A percentile compares a stretch with the other conserved stretches of the same genome.
Evolutionary conservation across 2,797 vertebrate genomes (phyloP).

Genomic region (Manis pentadactyla): DNA sequence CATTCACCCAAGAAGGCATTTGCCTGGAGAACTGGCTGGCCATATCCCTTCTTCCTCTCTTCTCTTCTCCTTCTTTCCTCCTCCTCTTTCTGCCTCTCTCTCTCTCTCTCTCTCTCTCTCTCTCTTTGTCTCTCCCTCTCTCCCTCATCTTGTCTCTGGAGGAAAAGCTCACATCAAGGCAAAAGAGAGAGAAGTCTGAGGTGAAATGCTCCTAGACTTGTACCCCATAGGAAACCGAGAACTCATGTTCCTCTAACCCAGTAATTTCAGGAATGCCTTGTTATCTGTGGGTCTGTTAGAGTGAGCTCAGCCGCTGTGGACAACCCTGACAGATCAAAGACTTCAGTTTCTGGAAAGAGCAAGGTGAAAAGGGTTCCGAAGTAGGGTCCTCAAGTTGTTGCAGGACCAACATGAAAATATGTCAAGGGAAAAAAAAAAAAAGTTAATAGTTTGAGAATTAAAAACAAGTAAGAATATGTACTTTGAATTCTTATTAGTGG

Average conservation of each 20-base stretch:
- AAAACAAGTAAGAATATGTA: conserved; percentile 40
- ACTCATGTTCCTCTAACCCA: conserved; percentile 55
- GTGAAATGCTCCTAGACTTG: conserved; percentile 52
- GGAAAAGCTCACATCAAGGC: conserved; percentile 59
- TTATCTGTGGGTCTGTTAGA: neutral
- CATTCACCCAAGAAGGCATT: conserved; percentile 61
- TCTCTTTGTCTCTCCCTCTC: accelerated
- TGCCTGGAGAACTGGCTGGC: conserved; percentile 59
- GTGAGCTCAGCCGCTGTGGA: neutral
- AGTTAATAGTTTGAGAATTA: conserved; percentile 57
- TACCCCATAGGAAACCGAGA: neutral
- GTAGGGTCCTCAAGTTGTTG: neutral
- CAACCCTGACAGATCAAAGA: neutral
- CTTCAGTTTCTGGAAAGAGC: conserved; percentile 57
- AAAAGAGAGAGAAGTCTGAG: neutral
- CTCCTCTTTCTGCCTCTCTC: too few relatives aligned
- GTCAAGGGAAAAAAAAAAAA: conserved; percentile 51
- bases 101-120: too few relatives aligned
- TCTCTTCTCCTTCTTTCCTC: neutral
- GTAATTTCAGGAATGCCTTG: conserved; percentile 47
- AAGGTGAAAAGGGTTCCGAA: neutral
- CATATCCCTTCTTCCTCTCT: neutral
- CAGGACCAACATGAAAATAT: conserved; percentile 60
- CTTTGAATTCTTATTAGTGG: conserved; percentile 13
- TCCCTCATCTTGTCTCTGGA: neutral